Percentiles rank a stretch among this genome's conserved stretches.
phyloP scores from a whole-genome alignment of 2,888 invertebrate genomes.

The Patella ulyssiponensis region DNA sequence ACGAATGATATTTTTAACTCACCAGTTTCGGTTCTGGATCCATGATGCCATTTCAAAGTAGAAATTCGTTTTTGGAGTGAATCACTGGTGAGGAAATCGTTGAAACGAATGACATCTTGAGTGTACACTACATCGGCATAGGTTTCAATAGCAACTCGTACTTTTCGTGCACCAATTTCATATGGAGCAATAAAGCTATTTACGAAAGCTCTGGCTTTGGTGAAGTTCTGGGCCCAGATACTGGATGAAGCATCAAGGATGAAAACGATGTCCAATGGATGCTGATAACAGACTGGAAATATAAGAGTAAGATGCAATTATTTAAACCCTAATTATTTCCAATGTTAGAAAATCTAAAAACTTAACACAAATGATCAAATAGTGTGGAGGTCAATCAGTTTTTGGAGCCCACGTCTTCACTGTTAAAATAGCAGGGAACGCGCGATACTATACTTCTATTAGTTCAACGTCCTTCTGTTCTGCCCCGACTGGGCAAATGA shows the following conservation, averaged over 20 bases:
- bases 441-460: too few species aligned
- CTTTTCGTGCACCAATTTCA: conserved; percentile 32
- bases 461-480: too few species aligned
- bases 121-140: neutral
- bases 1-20: neutral
- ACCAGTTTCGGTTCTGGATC: conserved; percentile 2
- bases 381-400: too few species aligned
- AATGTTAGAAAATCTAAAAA: too few species aligned
- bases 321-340: too few species aligned
- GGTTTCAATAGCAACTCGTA: conserved; percentile 12
- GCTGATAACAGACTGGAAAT: conserved; percentile 24
- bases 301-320: too few species aligned
- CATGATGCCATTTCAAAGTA: neutral
- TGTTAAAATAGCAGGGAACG: too few species aligned
- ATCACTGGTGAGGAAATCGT: neutral
- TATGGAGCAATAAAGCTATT: conserved; percentile 35
- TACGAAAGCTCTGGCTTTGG: conserved; percentile 35
- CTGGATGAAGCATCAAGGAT: conserved; percentile 34
- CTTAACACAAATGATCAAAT: too few species aligned
- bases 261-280: conserved; percentile 36
- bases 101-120: neutral
- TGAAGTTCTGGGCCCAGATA: conserved; percentile 41
- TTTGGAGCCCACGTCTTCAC: too few species aligned
- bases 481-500: too few species aligned
- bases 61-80: neutral